phyloP scores from a whole-genome alignment of 2,797 vertebrate genomes.

The Rhynchonycteris naso region DNA sequence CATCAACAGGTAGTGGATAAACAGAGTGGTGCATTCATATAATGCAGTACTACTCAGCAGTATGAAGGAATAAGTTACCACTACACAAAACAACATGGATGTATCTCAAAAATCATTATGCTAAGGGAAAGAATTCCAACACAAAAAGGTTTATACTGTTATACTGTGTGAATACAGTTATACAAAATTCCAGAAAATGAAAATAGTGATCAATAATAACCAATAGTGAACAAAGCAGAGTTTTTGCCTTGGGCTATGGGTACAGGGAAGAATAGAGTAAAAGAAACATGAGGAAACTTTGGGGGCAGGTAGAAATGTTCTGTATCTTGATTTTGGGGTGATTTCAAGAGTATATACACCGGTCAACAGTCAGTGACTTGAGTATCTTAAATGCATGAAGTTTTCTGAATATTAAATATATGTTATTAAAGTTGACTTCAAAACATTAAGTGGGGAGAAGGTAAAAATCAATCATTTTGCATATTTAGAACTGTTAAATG shows the following conservation, averaged over 20 bases:
- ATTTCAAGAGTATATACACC: not conserved
- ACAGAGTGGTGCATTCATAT: not conserved
- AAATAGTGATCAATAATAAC: not conserved
- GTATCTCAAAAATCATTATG: not conserved
- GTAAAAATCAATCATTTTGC: not conserved
- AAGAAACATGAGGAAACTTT: not conserved
- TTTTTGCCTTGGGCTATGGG: not conserved
- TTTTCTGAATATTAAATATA: not conserved
- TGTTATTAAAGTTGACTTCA: not conserved
- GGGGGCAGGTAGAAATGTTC: not conserved
- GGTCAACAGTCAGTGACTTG: not conserved
- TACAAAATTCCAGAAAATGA: not conserved
- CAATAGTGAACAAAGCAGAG: not conserved
- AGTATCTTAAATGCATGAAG: not conserved
- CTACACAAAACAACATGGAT: not conserved
- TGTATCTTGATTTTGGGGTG: not conserved
- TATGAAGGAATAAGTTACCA: not conserved
- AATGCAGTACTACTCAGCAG: not conserved
- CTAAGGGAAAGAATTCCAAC: not conserved
- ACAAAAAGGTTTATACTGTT: not conserved
- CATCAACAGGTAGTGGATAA: not conserved
- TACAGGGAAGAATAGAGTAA: not conserved
- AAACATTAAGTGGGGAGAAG: not conserved
- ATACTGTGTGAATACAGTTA: not conserved
- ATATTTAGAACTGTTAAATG: not conserved